phyloP scores from a whole-genome alignment of 37 sponge, comb jelly and placozoan species.

The Bolinopsis microptera region DNA sequence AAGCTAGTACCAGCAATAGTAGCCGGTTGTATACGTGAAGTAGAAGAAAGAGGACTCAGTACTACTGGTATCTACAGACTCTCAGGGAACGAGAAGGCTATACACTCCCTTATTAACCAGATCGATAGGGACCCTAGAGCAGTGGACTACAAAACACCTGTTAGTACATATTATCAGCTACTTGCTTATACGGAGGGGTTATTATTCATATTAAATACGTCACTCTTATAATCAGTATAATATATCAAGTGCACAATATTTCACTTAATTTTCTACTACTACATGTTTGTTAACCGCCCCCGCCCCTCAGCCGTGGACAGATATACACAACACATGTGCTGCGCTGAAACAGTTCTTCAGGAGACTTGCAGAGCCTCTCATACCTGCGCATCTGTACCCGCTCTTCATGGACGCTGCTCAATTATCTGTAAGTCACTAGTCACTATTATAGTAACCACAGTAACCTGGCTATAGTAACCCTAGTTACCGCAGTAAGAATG shows the following conservation, averaged over 20 bases:
- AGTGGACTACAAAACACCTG: slow-evolving; percentile 31
- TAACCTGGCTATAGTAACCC: too few relatives aligned
- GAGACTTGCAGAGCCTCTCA: slow-evolving; percentile 16
- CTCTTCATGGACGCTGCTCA: slow-evolving; percentile 34
- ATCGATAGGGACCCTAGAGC: slow-evolving; percentile 23
- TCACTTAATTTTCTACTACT: too few relatives aligned
- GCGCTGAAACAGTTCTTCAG: slow-evolving; percentile 44
- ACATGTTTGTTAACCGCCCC: too few relatives aligned
- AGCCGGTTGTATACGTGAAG: slow-evolving; percentile 17
- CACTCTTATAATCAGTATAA: too few relatives aligned
- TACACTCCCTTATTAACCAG: slow-evolving; percentile 41
- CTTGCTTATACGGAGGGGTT: too few relatives aligned
- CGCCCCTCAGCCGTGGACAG: slow-evolving; percentile 34
- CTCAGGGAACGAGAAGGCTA: slow-evolving; percentile 52
- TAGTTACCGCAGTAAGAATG: too few relatives aligned
- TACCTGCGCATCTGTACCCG: neutral
- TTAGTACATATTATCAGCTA: neutral
- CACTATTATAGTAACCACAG: too few relatives aligned
- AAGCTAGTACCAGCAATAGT: slow-evolving; percentile 19
- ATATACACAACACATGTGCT: slow-evolving; percentile 50
- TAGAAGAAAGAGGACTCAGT: slow-evolving; percentile 16
- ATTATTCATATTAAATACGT: neutral
- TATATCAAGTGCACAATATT: too few relatives aligned
- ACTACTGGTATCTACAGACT: slow-evolving; percentile 17
- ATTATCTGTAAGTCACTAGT: neutral